A percentile compares a stretch with the other conserved stretches of the same genome.
phyloP scores from a whole-genome alignment of 2,113 vertebrate genomes.

The Oxyruncus cristatus region DNA sequence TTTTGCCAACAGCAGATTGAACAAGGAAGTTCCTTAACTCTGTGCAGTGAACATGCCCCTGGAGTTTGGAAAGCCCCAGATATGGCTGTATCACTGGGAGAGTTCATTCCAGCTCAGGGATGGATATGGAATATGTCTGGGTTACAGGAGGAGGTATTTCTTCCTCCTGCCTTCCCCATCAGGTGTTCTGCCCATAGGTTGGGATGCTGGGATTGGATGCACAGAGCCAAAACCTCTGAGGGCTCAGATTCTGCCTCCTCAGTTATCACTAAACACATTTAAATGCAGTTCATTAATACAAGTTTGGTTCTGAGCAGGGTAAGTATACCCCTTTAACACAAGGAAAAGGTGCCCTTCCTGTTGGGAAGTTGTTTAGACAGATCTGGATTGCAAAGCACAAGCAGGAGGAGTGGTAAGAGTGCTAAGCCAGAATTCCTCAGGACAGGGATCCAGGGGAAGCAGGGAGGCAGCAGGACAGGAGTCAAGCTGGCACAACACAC shows the following conservation, averaged over 20 bases:
- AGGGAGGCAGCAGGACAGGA: background rate
- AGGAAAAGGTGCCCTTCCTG: background rate
- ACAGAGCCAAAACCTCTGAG: background rate
- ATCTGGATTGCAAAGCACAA: background rate
- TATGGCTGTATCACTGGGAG: background rate
- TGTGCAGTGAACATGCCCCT: fast-evolving
- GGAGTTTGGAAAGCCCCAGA: background rate
- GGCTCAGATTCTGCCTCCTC: background rate
- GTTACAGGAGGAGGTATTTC: background rate
- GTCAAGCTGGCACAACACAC: background rate
- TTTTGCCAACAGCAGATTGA: background rate
- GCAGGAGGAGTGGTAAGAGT: background rate
- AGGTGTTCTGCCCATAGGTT: background rate
- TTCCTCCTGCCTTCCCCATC: background rate
- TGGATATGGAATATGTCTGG: background rate
- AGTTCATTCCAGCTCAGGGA: background rate
- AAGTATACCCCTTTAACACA: background rate
- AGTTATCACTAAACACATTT: background rate
- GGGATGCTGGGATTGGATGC: background rate
- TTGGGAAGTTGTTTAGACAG: background rate
- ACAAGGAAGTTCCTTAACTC: background rate
- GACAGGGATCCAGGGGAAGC: background rate
- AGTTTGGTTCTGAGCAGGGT: background rate
- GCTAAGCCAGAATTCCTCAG: background rate
- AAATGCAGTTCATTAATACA: background rate